These are phyloP conservation scores for Numenius phaeopus DNA, from an alignment of 2,797 vertebrate genomes.

Conservation along the genomic window DNA sequence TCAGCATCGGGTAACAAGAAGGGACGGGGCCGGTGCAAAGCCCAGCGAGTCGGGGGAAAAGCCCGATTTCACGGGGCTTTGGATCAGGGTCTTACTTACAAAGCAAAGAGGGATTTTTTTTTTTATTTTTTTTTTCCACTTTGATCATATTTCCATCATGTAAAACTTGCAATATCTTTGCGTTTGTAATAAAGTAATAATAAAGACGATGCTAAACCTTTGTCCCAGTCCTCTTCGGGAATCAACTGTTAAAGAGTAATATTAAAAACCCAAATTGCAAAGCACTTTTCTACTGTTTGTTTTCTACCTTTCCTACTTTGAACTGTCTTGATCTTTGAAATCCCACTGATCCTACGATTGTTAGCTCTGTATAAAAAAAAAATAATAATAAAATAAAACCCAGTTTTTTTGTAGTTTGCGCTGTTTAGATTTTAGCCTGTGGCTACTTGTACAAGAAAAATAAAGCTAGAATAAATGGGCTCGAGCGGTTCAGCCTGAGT, in stretches of 20 bases:
- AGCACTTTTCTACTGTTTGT: constrained; percentile 67
- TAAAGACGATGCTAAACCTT: neutral
- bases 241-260: constrained; percentile 29
- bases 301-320: constrained; percentile 68
- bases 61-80: neutral
- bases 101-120: constrained; percentile 11
- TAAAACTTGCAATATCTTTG: neutral
- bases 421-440: constrained; percentile 86
- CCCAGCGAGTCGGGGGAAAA: fast-evolving
- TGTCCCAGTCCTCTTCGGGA: constrained; percentile 18
- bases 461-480: constrained; percentile 85
- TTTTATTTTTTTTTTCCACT: neutral
- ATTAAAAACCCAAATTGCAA: constrained; percentile 50
- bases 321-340: constrained; percentile 72
- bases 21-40: neutral
- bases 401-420: constrained; percentile 86
- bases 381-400: neutral
- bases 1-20: fast-evolving
- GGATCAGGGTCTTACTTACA: neutral
- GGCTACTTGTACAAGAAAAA: constrained; percentile 84
- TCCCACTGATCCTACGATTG: constrained; percentile 77
- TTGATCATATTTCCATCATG: neutral
- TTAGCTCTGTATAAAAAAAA: constrained; percentile 76
- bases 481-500: constrained; percentile 69
- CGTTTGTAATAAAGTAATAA: neutral